A percentile compares a stretch with the other conserved stretches of the same genome.
phyloP scores from a whole-genome alignment of 2,113 vertebrate genomes.

The Lagopus muta region DNA sequence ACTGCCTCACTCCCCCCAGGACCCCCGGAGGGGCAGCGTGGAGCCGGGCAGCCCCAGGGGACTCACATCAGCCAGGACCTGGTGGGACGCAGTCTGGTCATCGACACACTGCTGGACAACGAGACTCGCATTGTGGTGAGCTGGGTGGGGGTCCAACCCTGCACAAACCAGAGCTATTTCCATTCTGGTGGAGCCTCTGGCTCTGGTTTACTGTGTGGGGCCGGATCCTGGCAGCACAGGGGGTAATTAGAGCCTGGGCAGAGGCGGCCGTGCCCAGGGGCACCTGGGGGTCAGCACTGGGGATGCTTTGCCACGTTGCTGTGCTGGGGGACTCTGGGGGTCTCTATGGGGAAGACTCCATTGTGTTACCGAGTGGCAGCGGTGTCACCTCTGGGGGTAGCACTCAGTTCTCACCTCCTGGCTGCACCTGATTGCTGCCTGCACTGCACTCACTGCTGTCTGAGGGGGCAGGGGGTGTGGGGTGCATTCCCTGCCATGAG shows the following conservation, averaged over 20 bases:
- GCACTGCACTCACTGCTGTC: conserved; percentile 2
- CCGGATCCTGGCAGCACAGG: background rate
- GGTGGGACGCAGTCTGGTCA: conserved; percentile 81
- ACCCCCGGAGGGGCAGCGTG: conserved; percentile 26
- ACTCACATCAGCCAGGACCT: conserved; percentile 80
- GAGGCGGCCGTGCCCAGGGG: background rate
- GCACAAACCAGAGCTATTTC: background rate
- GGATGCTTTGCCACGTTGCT: background rate
- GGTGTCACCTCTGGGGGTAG: background rate
- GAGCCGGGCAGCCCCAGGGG: conserved; percentile 30
- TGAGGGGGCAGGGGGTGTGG: background rate
- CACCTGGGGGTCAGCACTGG: background rate
- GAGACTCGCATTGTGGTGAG: conserved; percentile 87
- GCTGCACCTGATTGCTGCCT: background rate
- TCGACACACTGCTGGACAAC: conserved; percentile 84
- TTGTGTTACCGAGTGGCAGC: background rate
- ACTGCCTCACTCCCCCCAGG: conserved; percentile 8
- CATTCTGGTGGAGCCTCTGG: background rate
- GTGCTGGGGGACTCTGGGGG: rapidly evolving
- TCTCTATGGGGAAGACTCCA: background rate
- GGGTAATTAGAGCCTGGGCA: background rate
- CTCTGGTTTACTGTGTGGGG: rapidly evolving
- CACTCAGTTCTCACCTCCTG: background rate
- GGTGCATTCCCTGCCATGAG: background rate
- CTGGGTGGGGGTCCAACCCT: background rate